These are phyloP conservation scores for Drosophila saltans DNA, from an alignment of 1,140 invertebrate species.

Conservation along the genomic window DNA sequence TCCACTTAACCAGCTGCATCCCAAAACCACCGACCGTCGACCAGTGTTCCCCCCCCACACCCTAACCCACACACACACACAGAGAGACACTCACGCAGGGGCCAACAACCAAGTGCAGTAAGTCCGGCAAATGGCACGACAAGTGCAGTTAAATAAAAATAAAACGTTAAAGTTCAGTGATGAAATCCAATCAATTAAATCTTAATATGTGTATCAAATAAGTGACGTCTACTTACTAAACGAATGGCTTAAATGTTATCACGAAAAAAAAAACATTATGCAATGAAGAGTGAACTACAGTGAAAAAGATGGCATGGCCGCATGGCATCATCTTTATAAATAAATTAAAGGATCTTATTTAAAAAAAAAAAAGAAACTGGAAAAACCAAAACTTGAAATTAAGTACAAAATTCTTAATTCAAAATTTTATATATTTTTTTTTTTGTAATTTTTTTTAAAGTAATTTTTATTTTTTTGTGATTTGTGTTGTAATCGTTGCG, in stretches of 20 bases:
- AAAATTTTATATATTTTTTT: too few relatives aligned
- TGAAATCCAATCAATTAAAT: constrained; percentile 6
- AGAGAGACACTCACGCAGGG: background rate
- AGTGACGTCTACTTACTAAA: background rate
- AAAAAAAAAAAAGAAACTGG: too few relatives aligned
- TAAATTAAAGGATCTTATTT: background rate
- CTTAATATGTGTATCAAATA: constrained; percentile 9
- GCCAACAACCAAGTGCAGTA: constrained; percentile 10
- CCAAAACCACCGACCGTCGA: constrained; percentile 30
- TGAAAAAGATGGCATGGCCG: background rate
- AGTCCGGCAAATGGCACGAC: constrained; percentile 28
- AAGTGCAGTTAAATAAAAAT: constrained; percentile 3
- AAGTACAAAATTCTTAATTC: too few relatives aligned
- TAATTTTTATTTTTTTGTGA: too few relatives aligned
- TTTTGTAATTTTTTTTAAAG: too few relatives aligned
- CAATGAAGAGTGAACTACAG: background rate
- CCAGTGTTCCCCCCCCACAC: constrained; percentile 32
- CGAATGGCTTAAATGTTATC: background rate
- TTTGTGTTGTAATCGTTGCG: too few relatives aligned
- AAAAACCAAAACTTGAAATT: too few relatives aligned
- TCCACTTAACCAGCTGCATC: constrained; percentile 72
- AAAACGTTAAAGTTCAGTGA: constrained; percentile 13
- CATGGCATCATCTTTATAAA: background rate
- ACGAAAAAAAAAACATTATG: background rate
- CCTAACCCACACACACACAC: constrained; percentile 22